These are phyloP conservation scores for Cryptocephalus moraei DNA, from an alignment of 2,888 invertebrate genomes.

Conservation along the genomic window DNA sequence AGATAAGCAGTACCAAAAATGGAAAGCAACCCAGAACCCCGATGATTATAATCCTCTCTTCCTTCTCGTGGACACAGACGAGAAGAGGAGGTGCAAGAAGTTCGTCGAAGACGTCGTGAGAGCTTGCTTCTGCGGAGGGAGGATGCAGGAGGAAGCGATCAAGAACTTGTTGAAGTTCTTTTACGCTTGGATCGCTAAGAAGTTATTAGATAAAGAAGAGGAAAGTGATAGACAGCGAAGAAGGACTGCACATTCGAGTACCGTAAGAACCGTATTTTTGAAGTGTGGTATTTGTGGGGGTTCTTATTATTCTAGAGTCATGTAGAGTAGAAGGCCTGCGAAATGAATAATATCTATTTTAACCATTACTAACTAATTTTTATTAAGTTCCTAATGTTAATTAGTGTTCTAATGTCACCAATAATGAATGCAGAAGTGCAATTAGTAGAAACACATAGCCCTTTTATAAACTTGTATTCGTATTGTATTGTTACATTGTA, in stretches of 20 bases:
- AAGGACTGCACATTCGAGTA: background rate
- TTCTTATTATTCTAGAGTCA: background rate
- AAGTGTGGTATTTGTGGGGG: background rate
- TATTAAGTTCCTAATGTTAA: no score
- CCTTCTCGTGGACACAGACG: conserved; percentile 9
- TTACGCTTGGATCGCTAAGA: background rate
- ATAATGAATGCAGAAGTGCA: no score
- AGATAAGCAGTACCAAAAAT: conserved; percentile 14
- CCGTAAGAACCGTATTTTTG: background rate
- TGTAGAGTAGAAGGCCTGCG: no score
- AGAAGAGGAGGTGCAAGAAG: conserved; percentile 6
- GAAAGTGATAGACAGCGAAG: background rate
- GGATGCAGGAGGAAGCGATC: background rate
- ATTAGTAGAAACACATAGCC: no score
- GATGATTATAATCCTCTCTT: conserved; percentile 13
- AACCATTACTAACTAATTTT: no score
- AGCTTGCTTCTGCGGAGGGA: background rate
- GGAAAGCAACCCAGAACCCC: conserved; percentile 10
- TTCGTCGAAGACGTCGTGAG: background rate
- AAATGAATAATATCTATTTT: no score
- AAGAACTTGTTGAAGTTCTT: background rate
- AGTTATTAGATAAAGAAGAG: background rate
- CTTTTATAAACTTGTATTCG: no score
- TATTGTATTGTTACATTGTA: no score
- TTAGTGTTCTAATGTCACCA: no score